phyloP scores from a whole-genome alignment of 2,888 invertebrate genomes.

The Drosophila prostipennis region DNA sequence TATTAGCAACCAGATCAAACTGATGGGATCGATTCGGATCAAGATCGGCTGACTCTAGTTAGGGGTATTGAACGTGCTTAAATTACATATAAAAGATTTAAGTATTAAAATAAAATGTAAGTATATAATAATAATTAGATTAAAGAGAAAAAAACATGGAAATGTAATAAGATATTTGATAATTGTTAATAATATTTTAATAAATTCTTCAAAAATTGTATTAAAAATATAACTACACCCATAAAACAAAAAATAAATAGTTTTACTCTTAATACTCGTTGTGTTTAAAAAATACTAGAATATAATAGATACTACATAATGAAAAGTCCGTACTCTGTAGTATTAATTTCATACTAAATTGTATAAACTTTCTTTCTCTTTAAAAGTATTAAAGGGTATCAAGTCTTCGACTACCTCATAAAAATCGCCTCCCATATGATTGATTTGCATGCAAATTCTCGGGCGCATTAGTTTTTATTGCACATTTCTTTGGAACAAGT shows the following conservation, averaged over 20 bases:
- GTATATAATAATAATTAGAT: too few species aligned
- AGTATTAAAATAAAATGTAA: neutral
- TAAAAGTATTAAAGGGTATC: constrained; percentile 36
- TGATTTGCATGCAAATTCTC: constrained; percentile 70
- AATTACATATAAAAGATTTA: neutral
- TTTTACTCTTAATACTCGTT: too few species aligned
- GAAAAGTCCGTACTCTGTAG: too few species aligned
- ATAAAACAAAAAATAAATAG: too few species aligned
- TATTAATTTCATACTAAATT: too few species aligned
- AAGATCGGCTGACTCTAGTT: neutral
- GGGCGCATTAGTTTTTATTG: constrained; percentile 65
- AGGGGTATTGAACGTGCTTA: neutral
- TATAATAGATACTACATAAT: too few species aligned
- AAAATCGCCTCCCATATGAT: constrained; percentile 42
- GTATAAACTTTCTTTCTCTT: too few species aligned
- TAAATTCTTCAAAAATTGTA: too few species aligned
- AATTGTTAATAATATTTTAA: neutral
- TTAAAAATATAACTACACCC: too few species aligned
- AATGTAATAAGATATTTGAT: too few species aligned
- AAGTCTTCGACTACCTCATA: neutral
- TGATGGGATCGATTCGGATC: constrained; percentile 2
- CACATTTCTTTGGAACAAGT: constrained; percentile 55
- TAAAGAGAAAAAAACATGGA: too few species aligned
- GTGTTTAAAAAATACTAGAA: too few species aligned
- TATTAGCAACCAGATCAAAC: constrained; percentile 16